Conservation (phyloP, 1,140 invertebrate species). For the Agrilus planipennis region DNA sequence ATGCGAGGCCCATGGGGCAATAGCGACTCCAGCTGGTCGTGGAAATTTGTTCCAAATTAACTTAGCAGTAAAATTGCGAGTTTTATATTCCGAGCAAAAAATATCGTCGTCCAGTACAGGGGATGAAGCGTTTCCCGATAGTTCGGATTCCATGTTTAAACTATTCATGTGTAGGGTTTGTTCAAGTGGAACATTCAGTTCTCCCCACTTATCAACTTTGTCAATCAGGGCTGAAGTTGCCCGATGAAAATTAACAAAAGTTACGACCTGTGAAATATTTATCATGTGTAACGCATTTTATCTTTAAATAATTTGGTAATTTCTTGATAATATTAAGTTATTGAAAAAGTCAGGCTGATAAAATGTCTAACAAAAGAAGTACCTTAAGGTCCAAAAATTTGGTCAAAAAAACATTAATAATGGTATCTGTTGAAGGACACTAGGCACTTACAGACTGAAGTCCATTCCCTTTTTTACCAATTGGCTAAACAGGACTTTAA, state of each 20-base stretch:
- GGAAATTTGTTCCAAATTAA: conserved; percentile 41
- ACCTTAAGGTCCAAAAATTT: background rate
- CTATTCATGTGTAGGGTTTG: no score
- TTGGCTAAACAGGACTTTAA: no score
- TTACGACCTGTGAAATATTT: conserved; percentile 12
- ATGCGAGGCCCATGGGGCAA: conserved; percentile 44
- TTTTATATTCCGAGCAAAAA: no score
- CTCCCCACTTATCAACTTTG: conserved; percentile 29
- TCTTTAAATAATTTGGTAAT: background rate
- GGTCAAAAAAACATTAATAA: background rate
- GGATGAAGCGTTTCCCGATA: no score
- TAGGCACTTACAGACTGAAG: no score
- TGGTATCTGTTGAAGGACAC: background rate
- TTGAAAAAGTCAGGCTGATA: background rate
- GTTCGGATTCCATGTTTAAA: no score
- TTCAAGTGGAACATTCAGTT: no score
- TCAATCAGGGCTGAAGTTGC: no score
- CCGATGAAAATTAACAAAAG: conserved; percentile 38
- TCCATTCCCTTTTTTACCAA: no score
- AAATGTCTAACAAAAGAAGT: background rate
- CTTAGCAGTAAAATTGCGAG: conserved; percentile 37
- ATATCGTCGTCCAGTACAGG: no score
- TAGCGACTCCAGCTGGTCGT: conserved; percentile 43
- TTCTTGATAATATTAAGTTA: conserved; percentile 1
- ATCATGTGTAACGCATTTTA: no score